Percentiles rank a stretch among this genome's conserved stretches.
Conservation (phyloP, 2,888 invertebrate genomes). For the Ephialtes manifestator region DNA sequence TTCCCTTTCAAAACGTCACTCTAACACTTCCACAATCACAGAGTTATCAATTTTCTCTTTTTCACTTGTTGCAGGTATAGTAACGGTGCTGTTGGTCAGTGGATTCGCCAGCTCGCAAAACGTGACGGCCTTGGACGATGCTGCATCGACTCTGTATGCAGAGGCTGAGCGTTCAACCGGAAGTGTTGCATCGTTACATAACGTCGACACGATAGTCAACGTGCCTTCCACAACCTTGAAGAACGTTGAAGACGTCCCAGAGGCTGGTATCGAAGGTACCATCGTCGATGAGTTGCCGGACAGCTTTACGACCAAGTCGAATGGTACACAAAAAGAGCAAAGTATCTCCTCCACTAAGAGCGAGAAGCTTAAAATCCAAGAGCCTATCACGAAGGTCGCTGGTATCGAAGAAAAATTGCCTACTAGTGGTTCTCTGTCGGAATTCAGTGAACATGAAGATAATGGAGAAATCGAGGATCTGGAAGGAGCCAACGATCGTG, state of each 20-base stretch:
- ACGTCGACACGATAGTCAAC: constrained; percentile 34
- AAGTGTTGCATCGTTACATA: constrained; percentile 57
- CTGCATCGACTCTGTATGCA: constrained; percentile 1
- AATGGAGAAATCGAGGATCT: constrained; percentile 31
- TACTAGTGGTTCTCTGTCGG: constrained; percentile 24
- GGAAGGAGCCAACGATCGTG: constrained; percentile 52
- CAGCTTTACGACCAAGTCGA: constrained; percentile 16
- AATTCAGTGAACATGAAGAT: constrained; percentile 61
- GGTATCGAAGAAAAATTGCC: constrained; percentile 5
- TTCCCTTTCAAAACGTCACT: background rate
- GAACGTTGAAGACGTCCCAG: constrained; percentile 41
- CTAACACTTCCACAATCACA: background rate
- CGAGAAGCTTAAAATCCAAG: background rate
- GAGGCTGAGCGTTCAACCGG: constrained; percentile 35
- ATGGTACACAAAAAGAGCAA: background rate
- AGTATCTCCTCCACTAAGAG: constrained; percentile 10
- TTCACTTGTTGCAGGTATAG: constrained; percentile 60
- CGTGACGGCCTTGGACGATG: constrained; percentile 21
- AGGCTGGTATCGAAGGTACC: background rate
- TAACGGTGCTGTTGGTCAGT: constrained; percentile 63
- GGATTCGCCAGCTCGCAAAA: constrained; percentile 58
- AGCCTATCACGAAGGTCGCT: background rate
- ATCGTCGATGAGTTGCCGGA: constrained; percentile 7
- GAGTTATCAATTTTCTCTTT: background rate
- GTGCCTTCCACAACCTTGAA: constrained; percentile 52